Conservation (phyloP, 2,888 invertebrate species). For the Zhuqinia jingwanae region DNA sequence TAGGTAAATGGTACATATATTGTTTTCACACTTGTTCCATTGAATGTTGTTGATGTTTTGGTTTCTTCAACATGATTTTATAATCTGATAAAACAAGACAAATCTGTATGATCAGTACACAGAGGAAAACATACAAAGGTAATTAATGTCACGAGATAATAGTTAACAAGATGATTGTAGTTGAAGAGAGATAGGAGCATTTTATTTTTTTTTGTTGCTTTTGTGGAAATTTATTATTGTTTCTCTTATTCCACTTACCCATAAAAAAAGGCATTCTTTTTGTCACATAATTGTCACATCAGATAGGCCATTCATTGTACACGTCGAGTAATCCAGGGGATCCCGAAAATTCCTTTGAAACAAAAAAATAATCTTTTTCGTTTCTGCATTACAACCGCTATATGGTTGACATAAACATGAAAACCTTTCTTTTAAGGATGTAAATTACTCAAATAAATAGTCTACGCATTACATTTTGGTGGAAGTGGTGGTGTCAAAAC, state of each 20-base stretch:
- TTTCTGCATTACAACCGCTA: not conserved
- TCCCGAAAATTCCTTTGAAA: slow-evolving; percentile 13
- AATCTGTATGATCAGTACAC: not conserved
- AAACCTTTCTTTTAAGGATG: not conserved
- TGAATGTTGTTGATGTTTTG: not conserved
- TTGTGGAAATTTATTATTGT: slow-evolving; percentile 10
- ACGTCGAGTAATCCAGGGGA: not conserved
- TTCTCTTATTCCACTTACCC: not conserved
- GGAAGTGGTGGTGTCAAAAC: too few relatives aligned
- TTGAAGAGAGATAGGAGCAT: not conserved
- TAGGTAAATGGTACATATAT: too few relatives aligned
- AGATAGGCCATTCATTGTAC: not conserved
- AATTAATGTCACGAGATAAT: slow-evolving; percentile 28
- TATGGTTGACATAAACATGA: not conserved
- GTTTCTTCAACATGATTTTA: not conserved
- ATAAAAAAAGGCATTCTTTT: not conserved
- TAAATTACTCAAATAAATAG: too few relatives aligned
- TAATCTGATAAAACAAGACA: not conserved
- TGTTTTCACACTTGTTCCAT: slow-evolving; percentile 33
- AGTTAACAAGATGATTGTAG: not conserved
- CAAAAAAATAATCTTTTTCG: not conserved
- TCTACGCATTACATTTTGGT: too few relatives aligned
- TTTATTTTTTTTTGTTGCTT: too few relatives aligned
- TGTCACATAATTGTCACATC: slow-evolving; percentile 10
- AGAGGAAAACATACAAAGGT: not conserved